Evolutionary conservation across 2,797 vertebrate genomes (phyloP), one percentile per base, ranked within the genome.

Genomic region (Xiphophorus birchmanni): DNA sequence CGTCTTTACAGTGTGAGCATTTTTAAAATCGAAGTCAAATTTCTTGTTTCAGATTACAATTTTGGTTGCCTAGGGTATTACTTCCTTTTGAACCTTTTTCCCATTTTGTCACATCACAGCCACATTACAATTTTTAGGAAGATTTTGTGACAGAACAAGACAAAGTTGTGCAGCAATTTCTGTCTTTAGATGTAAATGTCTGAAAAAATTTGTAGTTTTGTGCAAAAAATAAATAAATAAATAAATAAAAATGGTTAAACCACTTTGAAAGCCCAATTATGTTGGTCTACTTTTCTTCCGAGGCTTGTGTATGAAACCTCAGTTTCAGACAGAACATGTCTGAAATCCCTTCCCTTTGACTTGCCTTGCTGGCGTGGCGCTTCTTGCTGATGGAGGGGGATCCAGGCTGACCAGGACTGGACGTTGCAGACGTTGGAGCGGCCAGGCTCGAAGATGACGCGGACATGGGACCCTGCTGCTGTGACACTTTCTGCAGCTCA

Each of bases 311-410:
- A 8, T 63, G 32, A 63, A 63, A 35, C 60, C 12, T 21, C 13
- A 7, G 60, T 18, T 63, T 63, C 32, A 63, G 29, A 17, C 63
- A 65, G 21, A 40, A 67, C 26, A 44, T 3, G 5, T 73, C 7
- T 56, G 54, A 37, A 67, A 32, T 42, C 12, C 35, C 4, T 8
- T 74, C 5, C 5, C 4, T 4, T 23, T 1, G 26, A 81, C 92
- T 86, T 4, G 45, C 95, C 94, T 95, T 95, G 93, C 89, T 97
- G 94, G 97, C 96, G 92, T 99, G 99, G 8, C 97, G 96, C 89
- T 99, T 99, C 94, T 99, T 99, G 96, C 97, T 96, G 91, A 99
- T 94, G 0, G 98, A 98, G 1, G 99, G 98, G 0, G 99, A 99
- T 11, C 97, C 97, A 3, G 98, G 99, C 90, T 99, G 98, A 15